Conservation (phyloP, 2,113 vertebrate genomes). For the Dipodomys merriami region DNA sequence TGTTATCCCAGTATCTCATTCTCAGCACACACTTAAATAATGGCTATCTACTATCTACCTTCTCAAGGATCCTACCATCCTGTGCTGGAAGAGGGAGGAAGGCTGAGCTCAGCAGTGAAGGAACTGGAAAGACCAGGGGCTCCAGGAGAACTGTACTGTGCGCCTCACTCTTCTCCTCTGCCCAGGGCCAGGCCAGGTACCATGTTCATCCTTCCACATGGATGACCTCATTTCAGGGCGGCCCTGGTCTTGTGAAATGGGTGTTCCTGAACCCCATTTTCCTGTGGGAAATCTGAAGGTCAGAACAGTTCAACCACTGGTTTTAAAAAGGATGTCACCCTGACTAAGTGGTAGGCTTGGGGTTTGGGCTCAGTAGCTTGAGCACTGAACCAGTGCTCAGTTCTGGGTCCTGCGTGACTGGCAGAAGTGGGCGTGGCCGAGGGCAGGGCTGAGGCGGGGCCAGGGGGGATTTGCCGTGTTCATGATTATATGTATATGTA, state of each 20-base stretch:
- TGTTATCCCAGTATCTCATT: neutral
- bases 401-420: no score
- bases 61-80: neutral
- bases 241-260: neutral
- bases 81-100: neutral
- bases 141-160: neutral
- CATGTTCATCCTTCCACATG: neutral
- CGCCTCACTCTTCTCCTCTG: neutral
- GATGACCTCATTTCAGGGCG: neutral
- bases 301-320: neutral
- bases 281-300: neutral
- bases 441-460: rapidly evolving
- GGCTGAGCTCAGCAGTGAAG: neutral
- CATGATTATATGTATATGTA: no score
- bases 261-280: neutral
- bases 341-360: neutral
- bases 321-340: neutral
- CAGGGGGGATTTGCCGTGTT: neutral
- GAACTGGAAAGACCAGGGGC: neutral
- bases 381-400: neutral
- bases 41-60: neutral
- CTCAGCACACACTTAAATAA: neutral
- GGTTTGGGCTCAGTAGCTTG: neutral
- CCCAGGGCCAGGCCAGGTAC: neutral
- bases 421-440: rapidly evolving